Base-by-base conservation (phyloP, 2,888 invertebrate species). In the Yponomeuta plumbellus region DNA sequence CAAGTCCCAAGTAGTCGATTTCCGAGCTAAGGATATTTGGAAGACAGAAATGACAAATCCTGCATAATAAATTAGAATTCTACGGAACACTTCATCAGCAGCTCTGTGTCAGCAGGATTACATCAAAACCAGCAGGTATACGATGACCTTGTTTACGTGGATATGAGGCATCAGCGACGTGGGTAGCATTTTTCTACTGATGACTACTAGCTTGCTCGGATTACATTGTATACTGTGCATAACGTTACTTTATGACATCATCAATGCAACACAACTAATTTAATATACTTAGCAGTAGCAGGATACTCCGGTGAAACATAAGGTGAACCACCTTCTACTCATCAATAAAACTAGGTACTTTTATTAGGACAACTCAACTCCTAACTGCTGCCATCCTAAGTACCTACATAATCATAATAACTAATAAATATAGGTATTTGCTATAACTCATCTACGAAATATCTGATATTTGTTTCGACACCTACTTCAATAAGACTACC, bases 181-280 rank as follows among this genome's bases (percentile, higher is more conserved):
- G 62, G 62, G 62, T 34, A 62, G 62, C 62, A 34, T 26, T 39
- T 59, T 62, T 62, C 62, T 62, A 62, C 62, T 34, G 11, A n/a
- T 62, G 62, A 34, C 34, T 61, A 34, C 34, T 34, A 34, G 8
- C 34, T 1, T 34, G 57, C 21, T 21, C 59, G 5, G 59, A 23
- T 59, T 13, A 59, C 13, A 59, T 22, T 59, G 34, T 34, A 34
- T 13, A 59, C 11, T 59, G 21, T 59, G 59, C 21, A 22, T 59
- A 20, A 22, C 21, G 22, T 22, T 13, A 20, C 58, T 58, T 59
- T 22, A 22, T 20, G 59, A 59, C 21, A 23, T 22, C 59, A 59
- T 59, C 59, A 17, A 52, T 52, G 34, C 20, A 57, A 57, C 21
- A 57, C 2, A 21, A 17, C 20, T 26, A 26, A 26, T 26, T 26